These are phyloP conservation scores for Petrolisthes cinctipes DNA, from an alignment of 2,888 invertebrate genomes.

Conservation along the genomic window DNA sequence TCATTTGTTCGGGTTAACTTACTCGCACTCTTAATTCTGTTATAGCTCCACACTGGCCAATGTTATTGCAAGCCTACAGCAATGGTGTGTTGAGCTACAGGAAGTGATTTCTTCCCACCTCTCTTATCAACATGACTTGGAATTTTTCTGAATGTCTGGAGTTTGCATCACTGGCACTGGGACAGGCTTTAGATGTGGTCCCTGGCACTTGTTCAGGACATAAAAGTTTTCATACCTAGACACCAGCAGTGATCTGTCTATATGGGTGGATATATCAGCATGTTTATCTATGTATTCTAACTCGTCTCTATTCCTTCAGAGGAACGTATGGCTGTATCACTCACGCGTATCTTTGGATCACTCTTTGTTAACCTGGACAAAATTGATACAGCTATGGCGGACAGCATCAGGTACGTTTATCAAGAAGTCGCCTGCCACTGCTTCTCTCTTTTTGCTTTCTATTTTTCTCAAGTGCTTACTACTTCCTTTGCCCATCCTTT, in stretches of 20 bases:
- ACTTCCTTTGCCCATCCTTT: too few species aligned
- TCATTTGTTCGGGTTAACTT: too few species aligned
- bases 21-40: too few species aligned
- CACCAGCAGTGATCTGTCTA: neutral
- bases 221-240: neutral
- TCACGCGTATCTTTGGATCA: conserved; percentile 38
- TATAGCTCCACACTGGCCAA: too few species aligned
- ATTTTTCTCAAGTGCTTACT: too few species aligned
- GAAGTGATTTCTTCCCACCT: too few species aligned
- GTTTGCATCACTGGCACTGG: neutral
- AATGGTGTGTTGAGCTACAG: too few species aligned
- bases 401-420: conserved; percentile 41
- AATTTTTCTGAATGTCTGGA: neutral
- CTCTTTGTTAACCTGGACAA: conserved; percentile 44
- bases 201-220: neutral
- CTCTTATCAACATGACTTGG: too few species aligned
- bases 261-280: neutral
- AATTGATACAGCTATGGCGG: conserved; percentile 43
- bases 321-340: conserved; percentile 27
- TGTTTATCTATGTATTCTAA: neutral
- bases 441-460: too few species aligned
- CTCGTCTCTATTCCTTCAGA: conserved; percentile 11
- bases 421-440: too few species aligned
- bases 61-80: too few species aligned
- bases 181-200: too few species aligned